These are phyloP conservation scores for Catharus ustulatus DNA, from an alignment of 2,797 vertebrate species.

Conservation along the genomic window DNA sequence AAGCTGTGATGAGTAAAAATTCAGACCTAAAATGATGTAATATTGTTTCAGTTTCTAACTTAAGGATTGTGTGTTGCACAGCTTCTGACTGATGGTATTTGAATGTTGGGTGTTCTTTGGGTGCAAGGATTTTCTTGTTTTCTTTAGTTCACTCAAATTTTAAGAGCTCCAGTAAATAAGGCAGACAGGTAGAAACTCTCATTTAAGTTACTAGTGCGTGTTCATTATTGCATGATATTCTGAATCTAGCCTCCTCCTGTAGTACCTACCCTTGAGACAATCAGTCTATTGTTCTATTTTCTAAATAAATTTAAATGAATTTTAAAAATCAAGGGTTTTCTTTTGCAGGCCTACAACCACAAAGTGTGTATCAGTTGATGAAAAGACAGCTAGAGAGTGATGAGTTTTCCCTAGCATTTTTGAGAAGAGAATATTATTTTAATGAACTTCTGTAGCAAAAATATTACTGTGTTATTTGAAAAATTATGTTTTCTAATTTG, in stretches of 20 bases:
- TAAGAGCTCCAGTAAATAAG: not conserved
- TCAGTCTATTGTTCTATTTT: not conserved
- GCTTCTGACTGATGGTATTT: not conserved
- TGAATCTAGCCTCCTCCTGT: not conserved
- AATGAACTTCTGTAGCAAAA: not conserved
- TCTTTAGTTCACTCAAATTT: not conserved
- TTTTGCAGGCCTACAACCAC: not conserved
- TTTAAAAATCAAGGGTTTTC: fast-evolving
- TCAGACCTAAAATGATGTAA: not conserved
- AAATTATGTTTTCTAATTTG: not conserved
- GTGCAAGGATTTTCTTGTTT: too few relatives aligned
- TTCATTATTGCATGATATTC: not conserved
- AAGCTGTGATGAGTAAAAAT: not conserved
- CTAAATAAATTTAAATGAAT: not conserved
- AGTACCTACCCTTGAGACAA: not conserved
- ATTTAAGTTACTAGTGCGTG: not conserved
- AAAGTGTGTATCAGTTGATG: not conserved
- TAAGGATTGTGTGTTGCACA: not conserved
- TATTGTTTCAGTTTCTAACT: not conserved
- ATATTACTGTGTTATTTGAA: not conserved
- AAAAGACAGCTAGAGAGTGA: not conserved
- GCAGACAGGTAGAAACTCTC: not conserved
- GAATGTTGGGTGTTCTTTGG: fast-evolving
- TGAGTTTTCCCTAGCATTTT: not conserved
- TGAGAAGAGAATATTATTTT: not conserved